These are phyloP conservation scores for Coptodon rendalli DNA, from an alignment of 2,113 vertebrate genomes.

Conservation along the genomic window DNA sequence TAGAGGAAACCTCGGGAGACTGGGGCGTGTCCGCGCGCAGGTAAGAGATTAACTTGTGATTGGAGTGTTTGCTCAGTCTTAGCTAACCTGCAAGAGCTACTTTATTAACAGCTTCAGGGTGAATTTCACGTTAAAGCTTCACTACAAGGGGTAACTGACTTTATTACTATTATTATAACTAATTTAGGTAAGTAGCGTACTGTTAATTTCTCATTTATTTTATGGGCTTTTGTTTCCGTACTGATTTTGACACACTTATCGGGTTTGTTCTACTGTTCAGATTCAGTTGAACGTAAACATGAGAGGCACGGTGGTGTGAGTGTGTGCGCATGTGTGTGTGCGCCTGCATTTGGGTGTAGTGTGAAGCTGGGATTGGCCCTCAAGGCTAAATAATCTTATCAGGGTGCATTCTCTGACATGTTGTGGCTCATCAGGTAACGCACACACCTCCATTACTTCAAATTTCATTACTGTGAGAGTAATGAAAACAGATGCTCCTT, in stretches of 20 bases:
- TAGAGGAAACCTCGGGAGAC: not conserved
- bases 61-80: not conserved
- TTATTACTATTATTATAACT: not conserved
- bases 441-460: not conserved
- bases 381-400: not conserved
- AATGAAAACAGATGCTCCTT: not conserved
- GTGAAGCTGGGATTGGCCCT: not conserved
- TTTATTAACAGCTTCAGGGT: not conserved
- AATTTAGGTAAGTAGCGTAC: not conserved
- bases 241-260: not conserved
- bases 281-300: not conserved
- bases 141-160: not conserved
- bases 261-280: not conserved
- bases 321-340: not conserved
- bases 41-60: slow-evolving; percentile 12
- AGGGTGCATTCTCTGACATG: slow-evolving; percentile 55
- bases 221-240: not conserved
- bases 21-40: slow-evolving; percentile 40
- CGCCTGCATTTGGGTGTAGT: not conserved
- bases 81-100: not conserved
- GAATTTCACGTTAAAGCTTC: not conserved
- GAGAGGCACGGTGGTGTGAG: not conserved
- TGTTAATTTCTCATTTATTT: not conserved
- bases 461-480: not conserved
- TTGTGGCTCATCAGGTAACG: slow-evolving; percentile 24